Base-by-base conservation (phyloP, 2,888 invertebrate genomes). In the Seladonia tumulorum region DNA sequence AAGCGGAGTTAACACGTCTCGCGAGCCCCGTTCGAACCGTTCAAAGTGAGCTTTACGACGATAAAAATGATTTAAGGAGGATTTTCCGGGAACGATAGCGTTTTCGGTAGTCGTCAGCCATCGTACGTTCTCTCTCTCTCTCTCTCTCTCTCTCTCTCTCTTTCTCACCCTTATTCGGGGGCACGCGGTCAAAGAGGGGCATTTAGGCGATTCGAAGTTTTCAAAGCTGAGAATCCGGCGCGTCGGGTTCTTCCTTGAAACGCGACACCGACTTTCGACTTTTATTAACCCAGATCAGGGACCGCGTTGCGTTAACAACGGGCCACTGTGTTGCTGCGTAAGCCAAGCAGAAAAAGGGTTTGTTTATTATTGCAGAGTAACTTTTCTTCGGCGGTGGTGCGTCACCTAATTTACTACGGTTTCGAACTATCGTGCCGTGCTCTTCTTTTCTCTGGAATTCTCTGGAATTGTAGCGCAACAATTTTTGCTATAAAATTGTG, bases 211-310 rank as follows among this genome's bases (percentile, higher is more conserved):
- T 70, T 70, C n/a, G 12, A 16, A 14, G 57, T n/a, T 57, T 57
- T 57, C n/a, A 8, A 12, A 4, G 47, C 14, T 63, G 45, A 49
- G 60, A 74, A 77, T 70, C 63, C 25, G 22, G 14, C 42, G 14
- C 42, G 85, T 79, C 88, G 87, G 87, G 83, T 75, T 57, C 57
- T 81, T 82, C 74, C 82, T 80, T 89, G 91, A 90, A 91, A 92
- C 76, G 81, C 78, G 89, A 90, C 87, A 91, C 85, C 83, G 60
- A 57, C 57, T 85, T 81, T 81, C 42, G 88, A 92, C 90, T 90
- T 92, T 92, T 91, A 91, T 92, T 91, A 90, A 90, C 91, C 89
- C 82, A 88, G 90, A 92, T 92, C 90, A 91, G 90, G 89, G 79
- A 84, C 63, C 78, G 72, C 49, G 85, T 75, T 82, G 80, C 82